Base-by-base conservation (phyloP, 2,888 invertebrate genomes). In the Phania funesta region DNA sequence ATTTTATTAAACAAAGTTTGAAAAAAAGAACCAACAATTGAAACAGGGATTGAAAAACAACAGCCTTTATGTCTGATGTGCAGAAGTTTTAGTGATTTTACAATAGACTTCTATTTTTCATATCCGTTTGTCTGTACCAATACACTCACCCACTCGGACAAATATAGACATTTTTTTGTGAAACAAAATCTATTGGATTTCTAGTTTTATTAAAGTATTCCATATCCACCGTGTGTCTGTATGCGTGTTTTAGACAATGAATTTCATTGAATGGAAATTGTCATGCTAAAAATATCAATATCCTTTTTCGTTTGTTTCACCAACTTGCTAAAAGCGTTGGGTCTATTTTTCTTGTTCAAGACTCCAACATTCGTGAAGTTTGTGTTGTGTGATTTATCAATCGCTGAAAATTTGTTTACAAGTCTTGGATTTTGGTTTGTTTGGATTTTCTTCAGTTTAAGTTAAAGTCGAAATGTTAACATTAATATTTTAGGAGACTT, bases 351-450 rank as follows among this genome's bases (percentile, higher is more conserved):
- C 3, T 11, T 38, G 11, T 38, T 38, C 2, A 4, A 13, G 13
- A 4, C n/a, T 2, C 8, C 9, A 54, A 46, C 13, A 50, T 46
- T 56, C 35, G 16, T 7, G 48, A 22, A 16, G 16, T 38, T 35
- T 26, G 29, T 46, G 35, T n/a, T 29, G 7, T 29, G 29, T 29
- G 29, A 29, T 29, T 29, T 29, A 67, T 73, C 76, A 81, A 77
- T 77, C 77, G n/a, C n/a, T n/a, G n/a, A n/a, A n/a, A n/a, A 81
- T 77, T 74, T 74, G 62, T 62, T 82, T 73, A 77, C 68, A 77
- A 73, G 74, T 58, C 56, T 44, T 73, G n/a, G n/a, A n/a, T n/a
- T 60, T 3, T 29, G 29, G 35, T 29, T 6, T 6, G 7, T 6
- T 32, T 35, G 62, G 52, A 26, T 9, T 26, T 9, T 64, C 26